A percentile compares a stretch with the other conserved stretches of the same genome.
These are phyloP conservation scores for Malurus splendens DNA, from an alignment of 2,797 vertebrate species.

Conservation along the genomic window DNA sequence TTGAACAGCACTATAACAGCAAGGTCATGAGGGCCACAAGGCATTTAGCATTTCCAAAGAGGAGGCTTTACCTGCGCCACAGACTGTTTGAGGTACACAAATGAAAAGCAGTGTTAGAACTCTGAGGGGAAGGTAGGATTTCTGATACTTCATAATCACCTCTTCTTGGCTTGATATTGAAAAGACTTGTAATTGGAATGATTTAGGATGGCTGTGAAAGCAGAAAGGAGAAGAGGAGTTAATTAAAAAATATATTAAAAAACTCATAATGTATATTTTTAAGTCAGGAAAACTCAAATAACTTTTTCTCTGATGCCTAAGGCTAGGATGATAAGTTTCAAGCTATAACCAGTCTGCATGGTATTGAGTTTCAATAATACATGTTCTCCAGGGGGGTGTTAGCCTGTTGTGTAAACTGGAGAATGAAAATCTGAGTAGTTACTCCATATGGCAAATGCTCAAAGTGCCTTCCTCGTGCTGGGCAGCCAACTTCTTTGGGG, in stretches of 20 bases:
- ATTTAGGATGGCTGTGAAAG: conserved; percentile 49
- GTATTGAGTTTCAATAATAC: conserved; percentile 53
- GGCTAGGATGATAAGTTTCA: conserved; percentile 37
- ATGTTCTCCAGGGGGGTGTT: conserved; percentile 16
- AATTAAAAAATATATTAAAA: conserved; percentile 63
- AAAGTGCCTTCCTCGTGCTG: neutral
- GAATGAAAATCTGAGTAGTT: conserved; percentile 23
- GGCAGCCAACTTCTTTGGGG: neutral
- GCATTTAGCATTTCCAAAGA: neutral
- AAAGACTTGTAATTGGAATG: conserved; percentile 46
- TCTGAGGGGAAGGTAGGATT: neutral
- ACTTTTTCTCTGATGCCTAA: conserved; percentile 17
- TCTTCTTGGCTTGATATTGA: conserved; percentile 47
- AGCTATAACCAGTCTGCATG: conserved; percentile 6
- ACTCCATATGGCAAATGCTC: neutral
- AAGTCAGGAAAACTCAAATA: conserved; percentile 37
- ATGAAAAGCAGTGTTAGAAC: neutral
- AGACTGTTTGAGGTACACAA: neutral
- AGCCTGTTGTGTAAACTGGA: conserved; percentile 17
- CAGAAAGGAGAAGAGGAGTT: conserved; percentile 45
- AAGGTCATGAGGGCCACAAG: neutral
- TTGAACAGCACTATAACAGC: neutral
- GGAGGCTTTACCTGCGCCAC: neutral
- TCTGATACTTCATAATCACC: conserved; percentile 28
- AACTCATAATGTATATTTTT: conserved; percentile 50